Evolutionary conservation across 2,888 invertebrate species (phyloP), one percentile per base, ranked within the genome.

Genomic region (Drosophila infuscata): DNA sequence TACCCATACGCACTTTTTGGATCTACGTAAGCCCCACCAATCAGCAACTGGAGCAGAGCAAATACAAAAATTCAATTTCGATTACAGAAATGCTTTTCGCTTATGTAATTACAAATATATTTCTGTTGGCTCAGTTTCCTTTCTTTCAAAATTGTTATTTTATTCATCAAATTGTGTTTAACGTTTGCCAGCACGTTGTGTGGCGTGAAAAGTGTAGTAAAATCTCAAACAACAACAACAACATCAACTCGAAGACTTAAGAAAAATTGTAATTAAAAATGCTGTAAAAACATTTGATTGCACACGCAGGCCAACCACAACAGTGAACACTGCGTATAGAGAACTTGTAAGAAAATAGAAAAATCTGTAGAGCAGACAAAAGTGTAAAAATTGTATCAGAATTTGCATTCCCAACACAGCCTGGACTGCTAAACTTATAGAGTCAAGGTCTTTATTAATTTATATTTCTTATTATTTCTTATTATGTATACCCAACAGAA

Each of bases 131-230:
- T 33, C 46, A 62, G 33, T 57, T 59, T 57, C 15, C 59, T 51
- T 83, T 78, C 66, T 48, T 60, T 57, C 6, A 67, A 73, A 79
- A 70, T 68, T 52, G 53, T 64, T 68, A 73, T 74, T 61, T 65
- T 69, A 66, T 81, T 67, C 63, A 78, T 54, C 72, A 73, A 72
- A 80, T 56, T 7, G 69, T 70, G 53, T 82, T 77, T 73, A 70
- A 79, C 49, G 68, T 75, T 59, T 48, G 9, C 32, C 38, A 56
- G 20, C 60, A 68, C 68, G 68, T 43, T 65, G 70, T 70, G 82
- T 68, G 74, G 70, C 51, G 65, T 69, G 65, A 69, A 77, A 72
- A 74, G 61, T 73, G 79, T 57, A 74, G 62, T 63, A 61, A 76
- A 76, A 69, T 48, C 66, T n/a, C 36, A 17, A 64, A 35, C 53